Evolutionary conservation across 2,797 vertebrate species (phyloP).

Genomic region (Argya squamiceps): DNA sequence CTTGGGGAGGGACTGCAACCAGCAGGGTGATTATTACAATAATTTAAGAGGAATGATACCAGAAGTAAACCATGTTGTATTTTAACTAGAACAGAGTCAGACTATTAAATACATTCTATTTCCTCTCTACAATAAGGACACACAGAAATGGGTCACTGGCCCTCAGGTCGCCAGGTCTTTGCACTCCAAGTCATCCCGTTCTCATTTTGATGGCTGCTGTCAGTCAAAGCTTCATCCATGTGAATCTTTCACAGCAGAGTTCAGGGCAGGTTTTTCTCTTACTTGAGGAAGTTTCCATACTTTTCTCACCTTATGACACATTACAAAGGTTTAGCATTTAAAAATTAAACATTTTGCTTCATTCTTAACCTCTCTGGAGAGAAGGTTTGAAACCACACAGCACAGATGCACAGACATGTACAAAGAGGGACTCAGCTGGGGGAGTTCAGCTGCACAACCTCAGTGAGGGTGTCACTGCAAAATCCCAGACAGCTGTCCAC

Average conservation of each 20-base stretch:
- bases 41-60: constrained; percentile 48
- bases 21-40: not conserved
- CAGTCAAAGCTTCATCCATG: not conserved
- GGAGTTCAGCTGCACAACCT: not conserved
- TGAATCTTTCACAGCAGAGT: constrained; percentile 1
- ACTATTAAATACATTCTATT: constrained; percentile 10
- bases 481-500: not conserved
- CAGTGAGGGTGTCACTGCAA: not conserved
- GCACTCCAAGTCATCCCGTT: not conserved
- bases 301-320: not conserved
- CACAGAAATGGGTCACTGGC: not conserved
- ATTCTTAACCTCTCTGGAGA: not conserved
- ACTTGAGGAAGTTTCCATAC: not conserved
- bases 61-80: not conserved
- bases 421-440: not conserved
- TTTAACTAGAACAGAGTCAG: not conserved
- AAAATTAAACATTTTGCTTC: not conserved
- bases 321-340: not conserved
- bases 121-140: not conserved
- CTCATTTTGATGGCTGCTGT: not conserved
- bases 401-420: not conserved
- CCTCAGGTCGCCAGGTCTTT: not conserved
- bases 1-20: not conserved
- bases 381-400: not conserved
- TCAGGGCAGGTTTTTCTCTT: not conserved